Base-by-base conservation (phyloP, 2,113 vertebrate species). In the Vireo altiloquus region DNA sequence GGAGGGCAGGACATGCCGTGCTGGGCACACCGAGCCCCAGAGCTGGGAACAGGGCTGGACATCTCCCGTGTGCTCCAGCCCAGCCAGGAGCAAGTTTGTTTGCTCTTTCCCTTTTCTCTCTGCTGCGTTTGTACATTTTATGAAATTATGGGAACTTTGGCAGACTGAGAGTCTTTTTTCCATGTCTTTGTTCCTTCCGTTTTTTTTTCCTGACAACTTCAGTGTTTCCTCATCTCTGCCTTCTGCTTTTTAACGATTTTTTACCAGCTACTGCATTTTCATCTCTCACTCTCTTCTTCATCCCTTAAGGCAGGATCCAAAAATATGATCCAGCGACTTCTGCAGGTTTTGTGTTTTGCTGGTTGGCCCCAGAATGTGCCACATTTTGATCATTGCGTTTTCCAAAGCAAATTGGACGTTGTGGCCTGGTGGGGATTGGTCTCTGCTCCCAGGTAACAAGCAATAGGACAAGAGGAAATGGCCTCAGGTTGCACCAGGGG, bases 251-350 rank as follows among this genome's bases (percentile, higher is more conserved):
- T 66, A 86, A 66, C 57, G 47, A 13, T 53, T 82, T 79, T 77
- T 65, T 77, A 61, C 57, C 77, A 79, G 81, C 91, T 90, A 65
- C 93, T 2, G 13, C 71, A 39, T 85, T 90, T 87, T 93, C 60
- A 30, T 69, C 79, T 87, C 89, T 77, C 42, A 23, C 87, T 87
- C 70, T 63, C 42, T 50, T 87, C 68, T 79, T 42, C 66, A 53
- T 10, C 64, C 82, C 90, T 70, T 37, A 50, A 92, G 92, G 78
- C 79, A 74, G 21, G 60, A 90, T 87, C 78, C 94, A 95, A 95
- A 96, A 92, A 90, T 86, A 94, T 0, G 30, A 88, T 60, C 59
- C 75, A 60, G 68, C 57, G 71, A 30, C 78, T 96, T 66, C 40
- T 76, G 54, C 0, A 0, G 23, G 21, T 22, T 65, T 37, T 59